Base-by-base conservation (phyloP, 1,140 invertebrate species). In the Trichonephila clavata region DNA sequence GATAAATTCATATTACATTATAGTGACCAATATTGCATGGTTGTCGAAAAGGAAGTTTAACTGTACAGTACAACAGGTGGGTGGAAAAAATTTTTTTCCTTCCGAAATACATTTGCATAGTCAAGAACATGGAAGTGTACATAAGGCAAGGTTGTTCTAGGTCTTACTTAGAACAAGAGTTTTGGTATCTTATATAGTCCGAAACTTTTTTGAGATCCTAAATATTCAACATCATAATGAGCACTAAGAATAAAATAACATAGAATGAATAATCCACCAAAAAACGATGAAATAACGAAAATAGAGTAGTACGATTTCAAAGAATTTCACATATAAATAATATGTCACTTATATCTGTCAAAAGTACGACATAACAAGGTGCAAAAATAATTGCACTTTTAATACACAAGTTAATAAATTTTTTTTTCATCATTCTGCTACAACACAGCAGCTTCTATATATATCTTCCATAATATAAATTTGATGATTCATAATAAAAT, bases 401-500 rank as follows among this genome's bases (percentile, higher is more conserved):
- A 87, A 65, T 65, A 65, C 27, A 63, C 27, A 63, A 24, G 32
- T 27, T n/a, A 63, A 61, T 16, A n/a, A 65, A 65, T 16, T 87
- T 43, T 39, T 87, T 39, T 59, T 84, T 27, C 18, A 13, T 80
- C 71, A 32, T 43, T 43, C 43, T 87, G 61, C 43, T 7, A 43
- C 24, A 39, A 16, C 60, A 39, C 57, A 84, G 81, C 81, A n/a
- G 21, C 32, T 32, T 77, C 32, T 77, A 57, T 21, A 84, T 59
- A 21, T n/a, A 57, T 57, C 57, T 57, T 39, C n/a, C 21, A 84
- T 21, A 57, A 57, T 39, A 39, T 39, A 39, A 39, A 39, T 84
- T 84, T 27, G 81, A 84, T 84, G 81, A 87, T 63, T 65, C 32
- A 63, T 87, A 87, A 87, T 87, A 87, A 87, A 87, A 87, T 87